These are phyloP conservation scores for Drosophila paulistorum DNA, from an alignment of 1,140 invertebrate genomes.

Conservation along the genomic window DNA sequence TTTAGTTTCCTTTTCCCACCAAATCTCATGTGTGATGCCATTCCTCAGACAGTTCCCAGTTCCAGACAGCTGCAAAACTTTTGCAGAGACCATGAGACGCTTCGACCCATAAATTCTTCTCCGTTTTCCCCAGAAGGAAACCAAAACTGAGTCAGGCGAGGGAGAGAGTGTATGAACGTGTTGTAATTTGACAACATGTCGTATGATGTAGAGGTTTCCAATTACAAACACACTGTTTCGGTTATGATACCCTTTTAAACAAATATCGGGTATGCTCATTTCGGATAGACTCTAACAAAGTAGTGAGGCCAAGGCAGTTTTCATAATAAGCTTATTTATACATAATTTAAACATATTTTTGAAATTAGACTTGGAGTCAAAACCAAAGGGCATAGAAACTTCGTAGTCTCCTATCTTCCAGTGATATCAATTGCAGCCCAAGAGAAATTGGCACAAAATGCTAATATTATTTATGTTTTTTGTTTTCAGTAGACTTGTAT, in stretches of 20 bases:
- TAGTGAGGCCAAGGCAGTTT: too few species aligned
- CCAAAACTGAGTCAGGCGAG: neutral
- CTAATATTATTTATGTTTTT: constrained; percentile 19
- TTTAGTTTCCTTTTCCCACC: neutral
- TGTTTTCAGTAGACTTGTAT: neutral
- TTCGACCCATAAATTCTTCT: neutral
- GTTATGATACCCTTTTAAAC: neutral
- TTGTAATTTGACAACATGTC: constrained; percentile 55
- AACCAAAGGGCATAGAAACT: neutral
- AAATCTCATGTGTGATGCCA: constrained; percentile 5
- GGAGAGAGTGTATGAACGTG: constrained; percentile 2
- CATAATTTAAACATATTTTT: too few species aligned
- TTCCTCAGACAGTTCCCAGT: constrained; percentile 5
- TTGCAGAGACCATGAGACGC: too few species aligned
- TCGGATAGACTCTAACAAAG: neutral
- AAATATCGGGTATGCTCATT: neutral
- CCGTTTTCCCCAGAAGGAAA: neutral
- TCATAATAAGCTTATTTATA: too few species aligned
- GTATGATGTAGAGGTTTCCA: constrained; percentile 39
- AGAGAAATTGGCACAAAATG: constrained; percentile 17
- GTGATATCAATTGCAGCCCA: neutral
- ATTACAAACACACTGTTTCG: constrained; percentile 46
- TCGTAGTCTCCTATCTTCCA: neutral
- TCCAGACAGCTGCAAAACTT: constrained; percentile 11
- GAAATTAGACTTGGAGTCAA: too few species aligned